Base-by-base conservation (phyloP, 2,797 vertebrate species). In the Halcyon badia region DNA sequence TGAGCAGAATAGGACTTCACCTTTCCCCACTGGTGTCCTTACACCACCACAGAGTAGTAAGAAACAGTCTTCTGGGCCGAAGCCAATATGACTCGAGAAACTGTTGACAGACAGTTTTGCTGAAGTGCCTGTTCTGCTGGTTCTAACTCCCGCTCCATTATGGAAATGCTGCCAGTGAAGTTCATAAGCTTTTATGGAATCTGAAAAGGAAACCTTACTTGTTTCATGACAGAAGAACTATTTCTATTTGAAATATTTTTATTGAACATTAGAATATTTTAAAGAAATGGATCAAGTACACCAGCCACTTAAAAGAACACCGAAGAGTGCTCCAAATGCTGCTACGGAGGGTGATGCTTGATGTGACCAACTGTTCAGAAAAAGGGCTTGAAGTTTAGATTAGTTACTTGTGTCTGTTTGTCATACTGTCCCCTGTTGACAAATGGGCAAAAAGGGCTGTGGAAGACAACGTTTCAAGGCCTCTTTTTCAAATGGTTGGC, bases 11-110 rank as follows among this genome's bases (percentile, higher is more conserved):
- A 97, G 98, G 92, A 97, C 85, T 93, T 99, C 99, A 79, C 98
- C 99, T 14, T 96, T 99, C 31, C 99, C 99, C 6, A 98, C 97
- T 3, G 99, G 99, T 20, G 98, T 99, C 64, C 98, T 99, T 92
- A 99, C 99, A 31, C 99, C 99, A 0, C 99, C 99, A 4, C 98
- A 98, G 35, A 99, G 99, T 97, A 99, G 98, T 48, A 99, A 99
- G 98, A 99, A 99, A 93, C 96, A 97, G 51, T 96, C 94, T 68
- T 83, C 66, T 33, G 96, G 83, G 61, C 72, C 89, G 60, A 97
- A 93, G 35, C 62, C 75, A 9, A 94, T 80, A 30, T 98, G 96
- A 98, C 79, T 86, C 14, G 14, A 30, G 75, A 70, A 57, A 90
- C 80, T 46, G 61, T 88, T 80, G 64, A 68, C 41, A 92, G 96